Evolutionary conservation across 2,888 invertebrate species (phyloP), one percentile per base, ranked within the genome.

Genomic region (Drosophila flavopinicola): DNA sequence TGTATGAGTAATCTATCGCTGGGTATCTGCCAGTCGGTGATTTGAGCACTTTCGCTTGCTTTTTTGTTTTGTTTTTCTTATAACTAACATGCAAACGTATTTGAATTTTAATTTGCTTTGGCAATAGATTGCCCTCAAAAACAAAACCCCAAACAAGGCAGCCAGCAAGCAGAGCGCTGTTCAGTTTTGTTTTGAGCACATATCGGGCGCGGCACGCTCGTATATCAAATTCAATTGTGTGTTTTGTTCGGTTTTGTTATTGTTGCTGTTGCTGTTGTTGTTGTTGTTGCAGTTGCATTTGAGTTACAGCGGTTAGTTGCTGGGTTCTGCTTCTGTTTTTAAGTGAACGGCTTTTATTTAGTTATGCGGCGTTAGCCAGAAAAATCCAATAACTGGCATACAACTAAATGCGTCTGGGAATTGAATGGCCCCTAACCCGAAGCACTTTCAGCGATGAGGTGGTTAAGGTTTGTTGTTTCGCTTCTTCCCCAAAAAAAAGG

Each of bases 71-170:
- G 20, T 47, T 58, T 51, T 32, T 32, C 37, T 47, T 47, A 17
- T 45, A 49, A 41, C 66, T 45, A 75, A 56, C 56, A 78, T 63
- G 56, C 65, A 66, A 68, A 65, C 64, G 74, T 67, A 69, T 86
- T 85, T 75, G 78, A 75, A 82, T 85, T 80, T 84, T 73, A 78
- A 72, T 80, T 80, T 84, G 58, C 69, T 60, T 72, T 70, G 61
- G 59, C 69, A 66, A 66, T 66, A 61, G 44, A 65, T 66, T 66
- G 54, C 51, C 57, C 24, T 17, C 48, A 13, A 47, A 38, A 52
- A 44, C 35, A 69, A 49, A 45, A 41, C 15, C 27, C 15, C 42
- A 60, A 66, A 47, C 66, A 54, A 42, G 13, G 1, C 29, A 13
- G 27, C 11, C 41, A 15, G 9, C 11, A 13, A 10, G 29, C 24